Evolutionary conservation across 1,140 invertebrate species (phyloP).

Genomic region (Platyscapa corneri): DNA sequence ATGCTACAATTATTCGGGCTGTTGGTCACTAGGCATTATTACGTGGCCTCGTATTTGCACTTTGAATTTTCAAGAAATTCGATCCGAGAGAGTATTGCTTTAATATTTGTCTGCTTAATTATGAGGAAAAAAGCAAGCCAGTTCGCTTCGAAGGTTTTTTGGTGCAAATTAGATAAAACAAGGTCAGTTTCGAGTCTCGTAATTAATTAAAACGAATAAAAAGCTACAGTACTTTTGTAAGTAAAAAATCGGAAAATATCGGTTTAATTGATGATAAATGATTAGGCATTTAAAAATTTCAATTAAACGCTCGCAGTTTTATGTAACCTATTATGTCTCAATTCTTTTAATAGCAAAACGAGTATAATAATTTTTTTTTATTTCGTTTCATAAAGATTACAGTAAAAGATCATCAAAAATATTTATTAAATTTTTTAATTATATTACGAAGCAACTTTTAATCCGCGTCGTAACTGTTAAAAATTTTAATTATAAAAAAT

Average conservation of each 20-base stretch:
- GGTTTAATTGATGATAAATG: not conserved
- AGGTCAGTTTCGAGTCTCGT: not conserved
- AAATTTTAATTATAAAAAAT: too few species aligned
- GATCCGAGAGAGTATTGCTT: not conserved
- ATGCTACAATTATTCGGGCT: not conserved
- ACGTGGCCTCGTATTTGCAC: not conserved
- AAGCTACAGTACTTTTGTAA: not conserved
- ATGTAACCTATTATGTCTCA: not conserved
- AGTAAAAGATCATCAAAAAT: too few species aligned
- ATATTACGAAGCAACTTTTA: too few species aligned
- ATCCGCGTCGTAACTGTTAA: too few species aligned
- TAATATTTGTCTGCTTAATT: not conserved
- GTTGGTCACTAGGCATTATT: not conserved
- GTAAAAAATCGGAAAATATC: not conserved
- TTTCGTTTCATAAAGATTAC: too few species aligned
- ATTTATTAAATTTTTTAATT: too few species aligned
- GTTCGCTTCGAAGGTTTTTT: not conserved
- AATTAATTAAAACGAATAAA: not conserved
- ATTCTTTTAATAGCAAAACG: not conserved
- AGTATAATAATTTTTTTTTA: too few species aligned
- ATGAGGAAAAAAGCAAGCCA: not conserved
- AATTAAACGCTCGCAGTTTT: not conserved
- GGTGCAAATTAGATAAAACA: not conserved
- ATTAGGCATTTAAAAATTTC: not conserved
- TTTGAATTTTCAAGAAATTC: too few species aligned